Percentiles rank a stretch among this genome's conserved stretches.
These are phyloP conservation scores for Mylabris phalerata DNA, from an alignment of 1,140 invertebrate species.

Conservation along the genomic window DNA sequence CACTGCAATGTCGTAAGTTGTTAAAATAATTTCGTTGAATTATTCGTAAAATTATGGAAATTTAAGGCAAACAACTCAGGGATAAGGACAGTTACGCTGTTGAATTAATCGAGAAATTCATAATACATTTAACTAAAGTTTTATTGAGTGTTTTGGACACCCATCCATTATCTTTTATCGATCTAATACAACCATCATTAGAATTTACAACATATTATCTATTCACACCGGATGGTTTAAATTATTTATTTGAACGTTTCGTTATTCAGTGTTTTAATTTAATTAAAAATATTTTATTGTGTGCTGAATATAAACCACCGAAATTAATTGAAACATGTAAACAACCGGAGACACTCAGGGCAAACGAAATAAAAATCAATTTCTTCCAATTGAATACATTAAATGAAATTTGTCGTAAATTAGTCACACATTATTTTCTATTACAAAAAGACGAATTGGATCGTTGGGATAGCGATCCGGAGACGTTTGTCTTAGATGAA, in stretches of 20 bases:
- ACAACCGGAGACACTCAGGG: slow-evolving; percentile 47
- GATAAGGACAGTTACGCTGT: slow-evolving; percentile 53
- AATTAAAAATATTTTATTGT: slow-evolving; percentile 74
- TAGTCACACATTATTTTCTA: slow-evolving; percentile 84
- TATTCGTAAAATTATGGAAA: not conserved
- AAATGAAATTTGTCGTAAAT: slow-evolving; percentile 71
- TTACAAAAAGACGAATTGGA: slow-evolving; percentile 76
- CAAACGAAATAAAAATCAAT: slow-evolving; percentile 58
- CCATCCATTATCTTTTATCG: slow-evolving; percentile 72
- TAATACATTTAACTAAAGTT: slow-evolving; percentile 73
- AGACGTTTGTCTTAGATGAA: slow-evolving; percentile 82
- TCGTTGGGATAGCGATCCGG: slow-evolving; percentile 85
- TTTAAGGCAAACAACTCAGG: slow-evolving; percentile 55
- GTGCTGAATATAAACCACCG: slow-evolving; percentile 62
- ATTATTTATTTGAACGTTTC: slow-evolving; percentile 74
- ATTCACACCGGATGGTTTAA: slow-evolving; percentile 72
- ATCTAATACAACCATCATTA: slow-evolving; percentile 68
- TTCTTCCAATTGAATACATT: slow-evolving; percentile 67
- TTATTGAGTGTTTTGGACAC: slow-evolving; percentile 65
- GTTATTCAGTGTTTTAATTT: slow-evolving; percentile 85
- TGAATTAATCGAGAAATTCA: slow-evolving; percentile 70
- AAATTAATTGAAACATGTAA: slow-evolving; percentile 52
- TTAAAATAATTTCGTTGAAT: slow-evolving; percentile 42
- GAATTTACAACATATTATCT: slow-evolving; percentile 80
- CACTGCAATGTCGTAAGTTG: slow-evolving; percentile 65